Conservation (phyloP, 2,888 invertebrate genomes). For the Mantis religiosa region DNA sequence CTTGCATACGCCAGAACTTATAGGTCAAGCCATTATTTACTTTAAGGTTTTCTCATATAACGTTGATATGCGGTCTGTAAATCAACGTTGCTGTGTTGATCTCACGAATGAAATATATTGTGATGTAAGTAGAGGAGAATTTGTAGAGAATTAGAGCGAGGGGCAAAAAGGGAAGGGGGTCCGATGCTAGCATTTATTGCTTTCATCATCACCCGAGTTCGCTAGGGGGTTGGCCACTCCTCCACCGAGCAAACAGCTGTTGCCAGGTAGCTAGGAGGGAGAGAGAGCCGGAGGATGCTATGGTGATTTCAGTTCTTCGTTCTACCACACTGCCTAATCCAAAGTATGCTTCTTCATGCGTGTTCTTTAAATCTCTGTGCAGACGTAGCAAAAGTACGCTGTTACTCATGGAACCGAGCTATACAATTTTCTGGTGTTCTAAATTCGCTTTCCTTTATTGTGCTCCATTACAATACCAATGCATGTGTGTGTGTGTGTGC, state of each 20-base stretch:
- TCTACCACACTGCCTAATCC: slow-evolving; percentile 2
- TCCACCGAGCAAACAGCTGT: slow-evolving; percentile 13
- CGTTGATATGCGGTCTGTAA: no score
- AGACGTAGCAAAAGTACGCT: no score
- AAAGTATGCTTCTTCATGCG: background rate
- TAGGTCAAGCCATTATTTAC: no score
- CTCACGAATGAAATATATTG: background rate
- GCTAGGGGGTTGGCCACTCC: background rate
- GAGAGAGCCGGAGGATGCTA: background rate
- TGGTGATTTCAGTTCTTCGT: background rate
- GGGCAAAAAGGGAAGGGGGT: background rate
- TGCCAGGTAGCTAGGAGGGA: slow-evolving; percentile 2
- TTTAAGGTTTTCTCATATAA: no score
- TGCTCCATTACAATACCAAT: no score
- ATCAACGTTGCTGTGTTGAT: no score
- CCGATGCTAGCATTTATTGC: slow-evolving; percentile 19
- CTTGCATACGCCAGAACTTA: no score
- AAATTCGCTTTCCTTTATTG: no score
- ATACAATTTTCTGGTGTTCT: no score
- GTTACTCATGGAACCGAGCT: no score
- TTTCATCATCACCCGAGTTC: slow-evolving; percentile 19
- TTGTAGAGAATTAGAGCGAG: background rate
- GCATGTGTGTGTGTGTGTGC: no score
- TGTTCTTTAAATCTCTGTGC: no score
- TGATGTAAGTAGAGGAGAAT: background rate